A percentile compares a stretch with the other conserved stretches of the same genome.
These are phyloP conservation scores for Grapholita molesta DNA, from an alignment of 1,140 invertebrate species.

Conservation along the genomic window DNA sequence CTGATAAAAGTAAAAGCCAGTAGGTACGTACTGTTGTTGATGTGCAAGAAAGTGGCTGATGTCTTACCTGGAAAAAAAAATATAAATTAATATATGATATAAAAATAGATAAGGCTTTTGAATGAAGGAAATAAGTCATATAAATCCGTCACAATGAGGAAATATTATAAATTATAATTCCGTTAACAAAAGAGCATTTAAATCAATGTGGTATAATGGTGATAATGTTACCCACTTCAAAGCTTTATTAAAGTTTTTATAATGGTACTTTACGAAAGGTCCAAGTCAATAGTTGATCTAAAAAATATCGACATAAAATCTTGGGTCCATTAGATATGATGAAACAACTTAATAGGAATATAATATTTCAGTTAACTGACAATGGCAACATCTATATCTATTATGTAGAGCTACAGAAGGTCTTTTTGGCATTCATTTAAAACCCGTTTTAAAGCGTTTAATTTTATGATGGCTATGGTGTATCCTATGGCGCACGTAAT, in stretches of 20 bases:
- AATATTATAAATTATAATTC: not conserved
- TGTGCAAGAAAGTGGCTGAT: conserved; percentile 31
- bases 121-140: conserved; percentile 32
- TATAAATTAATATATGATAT: conserved; percentile 38
- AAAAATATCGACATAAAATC: no score
- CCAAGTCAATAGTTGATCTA: no score
- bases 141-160: not conserved
- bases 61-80: conserved; percentile 46
- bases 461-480: not conserved
- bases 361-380: no score
- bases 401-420: no score
- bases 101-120: conserved; percentile 32
- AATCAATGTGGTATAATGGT: not conserved
- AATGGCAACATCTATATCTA: no score
- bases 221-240: not conserved
- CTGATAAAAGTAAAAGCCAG: conserved; percentile 42
- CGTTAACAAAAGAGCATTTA: not conserved
- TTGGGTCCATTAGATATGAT: no score
- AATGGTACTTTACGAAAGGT: no score
- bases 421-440: no score
- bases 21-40: conserved; percentile 27
- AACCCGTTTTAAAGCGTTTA: not conserved
- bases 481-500: not conserved
- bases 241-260: no score
- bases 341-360: no score